Percentiles rank a stretch among this genome's conserved stretches.
Conservation (phyloP, 2,113 vertebrate species). For the Thoracochromis brauschi region DNA sequence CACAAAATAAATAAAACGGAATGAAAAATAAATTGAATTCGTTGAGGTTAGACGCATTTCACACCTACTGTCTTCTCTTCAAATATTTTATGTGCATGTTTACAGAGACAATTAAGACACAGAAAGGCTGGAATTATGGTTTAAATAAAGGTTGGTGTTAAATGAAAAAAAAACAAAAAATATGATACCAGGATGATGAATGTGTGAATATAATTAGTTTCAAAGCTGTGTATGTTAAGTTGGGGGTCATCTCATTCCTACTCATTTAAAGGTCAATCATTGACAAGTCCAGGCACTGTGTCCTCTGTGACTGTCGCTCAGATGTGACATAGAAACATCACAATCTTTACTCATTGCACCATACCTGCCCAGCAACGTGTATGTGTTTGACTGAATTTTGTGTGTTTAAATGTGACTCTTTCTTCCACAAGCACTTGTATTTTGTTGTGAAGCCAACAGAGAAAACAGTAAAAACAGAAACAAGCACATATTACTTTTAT, state of each 20-base stretch:
- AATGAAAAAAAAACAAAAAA: background rate
- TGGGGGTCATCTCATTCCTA: background rate
- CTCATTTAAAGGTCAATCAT: background rate
- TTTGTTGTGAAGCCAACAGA: background rate
- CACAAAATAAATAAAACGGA: background rate
- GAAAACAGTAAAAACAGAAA: background rate
- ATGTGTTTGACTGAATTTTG: background rate
- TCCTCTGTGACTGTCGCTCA: constrained; percentile 56
- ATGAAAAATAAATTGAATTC: background rate
- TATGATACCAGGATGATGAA: background rate
- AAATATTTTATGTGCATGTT: background rate
- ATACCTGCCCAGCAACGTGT: background rate
- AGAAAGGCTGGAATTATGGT: background rate
- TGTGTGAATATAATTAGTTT: background rate
- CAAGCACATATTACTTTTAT: background rate
- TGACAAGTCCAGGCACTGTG: constrained; percentile 18
- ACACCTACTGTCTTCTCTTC: background rate
- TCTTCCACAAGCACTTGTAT: background rate
- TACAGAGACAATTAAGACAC: background rate
- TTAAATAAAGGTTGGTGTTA: background rate
- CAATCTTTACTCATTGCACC: constrained; percentile 37
- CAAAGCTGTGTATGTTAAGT: background rate
- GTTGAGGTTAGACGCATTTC: background rate
- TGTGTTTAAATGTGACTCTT: background rate
- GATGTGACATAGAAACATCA: constrained; percentile 45